Conservation (phyloP, 2,797 vertebrate genomes). For the Ptychobarbus kaznakovi region DNA sequence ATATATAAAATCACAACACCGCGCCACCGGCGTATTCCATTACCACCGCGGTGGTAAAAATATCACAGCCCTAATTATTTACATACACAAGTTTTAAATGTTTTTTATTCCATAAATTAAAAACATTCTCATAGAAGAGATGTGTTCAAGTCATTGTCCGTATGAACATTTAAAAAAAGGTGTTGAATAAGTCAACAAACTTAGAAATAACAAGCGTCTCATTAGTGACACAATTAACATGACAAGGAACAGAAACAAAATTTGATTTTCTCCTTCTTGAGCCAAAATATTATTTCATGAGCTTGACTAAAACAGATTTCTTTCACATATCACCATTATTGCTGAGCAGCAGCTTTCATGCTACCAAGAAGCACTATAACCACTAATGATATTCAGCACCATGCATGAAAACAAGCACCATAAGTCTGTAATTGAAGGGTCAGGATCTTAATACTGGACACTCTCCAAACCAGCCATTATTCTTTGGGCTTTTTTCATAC, state of each 20-base stretch:
- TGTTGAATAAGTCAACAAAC: background rate
- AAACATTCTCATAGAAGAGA: background rate
- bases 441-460: constrained; percentile 72
- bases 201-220: background rate
- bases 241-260: background rate
- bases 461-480: constrained; percentile 71
- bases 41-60: no score
- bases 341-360: background rate
- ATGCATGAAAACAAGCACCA: constrained; percentile 75
- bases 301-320: background rate
- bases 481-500: constrained; percentile 70
- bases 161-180: no score
- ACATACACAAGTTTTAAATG: background rate
- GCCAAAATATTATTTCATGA: constrained; percentile 11
- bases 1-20: no score
- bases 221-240: background rate
- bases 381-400: constrained; percentile 80
- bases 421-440: constrained; percentile 76
- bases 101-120: background rate
- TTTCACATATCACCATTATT: constrained; percentile 21
- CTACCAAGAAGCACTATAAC: constrained; percentile 26
- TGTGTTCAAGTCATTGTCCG: background rate
- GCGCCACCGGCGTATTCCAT: no score
- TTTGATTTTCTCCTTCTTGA: background rate
- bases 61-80: no score